These are phyloP conservation scores for Zaprionus taronus DNA, from an alignment of 1,140 invertebrate genomes.

Conservation along the genomic window DNA sequence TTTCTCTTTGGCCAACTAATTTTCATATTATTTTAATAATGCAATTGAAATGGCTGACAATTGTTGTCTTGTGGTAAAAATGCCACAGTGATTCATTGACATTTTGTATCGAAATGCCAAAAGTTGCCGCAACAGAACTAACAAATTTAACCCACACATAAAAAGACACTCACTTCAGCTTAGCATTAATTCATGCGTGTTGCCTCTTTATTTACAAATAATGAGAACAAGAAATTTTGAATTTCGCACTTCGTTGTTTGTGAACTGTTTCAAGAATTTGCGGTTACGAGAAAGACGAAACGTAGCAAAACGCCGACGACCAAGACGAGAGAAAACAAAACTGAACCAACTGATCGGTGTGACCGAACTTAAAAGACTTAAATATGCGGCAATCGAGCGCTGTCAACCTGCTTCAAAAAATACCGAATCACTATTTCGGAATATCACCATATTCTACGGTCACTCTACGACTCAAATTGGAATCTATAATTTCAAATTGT, in stretches of 20 bases:
- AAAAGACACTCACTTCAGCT: conserved; percentile 52
- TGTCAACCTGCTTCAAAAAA: conserved; percentile 13
- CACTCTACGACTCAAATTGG: background rate
- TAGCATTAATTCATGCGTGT: conserved; percentile 46
- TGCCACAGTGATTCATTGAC: conserved; percentile 62
- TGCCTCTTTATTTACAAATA: conserved; percentile 26
- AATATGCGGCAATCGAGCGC: background rate
- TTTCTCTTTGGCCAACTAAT: background rate
- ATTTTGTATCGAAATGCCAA: conserved; percentile 59
- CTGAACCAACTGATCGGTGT: conserved; percentile 42
- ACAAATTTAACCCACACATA: conserved; percentile 45
- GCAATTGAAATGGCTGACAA: conserved; percentile 27
- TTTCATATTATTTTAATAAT: conserved; percentile 15
- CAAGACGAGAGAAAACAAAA: conserved; percentile 53
- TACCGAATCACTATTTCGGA: background rate
- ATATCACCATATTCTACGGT: background rate
- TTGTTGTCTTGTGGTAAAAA: conserved; percentile 24
- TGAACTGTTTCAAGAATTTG: conserved; percentile 48
- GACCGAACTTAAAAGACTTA: conserved; percentile 21
- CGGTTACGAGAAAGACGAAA: conserved; percentile 50
- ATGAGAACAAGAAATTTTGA: conserved; percentile 53
- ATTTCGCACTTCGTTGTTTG: conserved; percentile 49
- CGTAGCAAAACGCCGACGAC: conserved; percentile 55
- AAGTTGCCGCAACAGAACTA: conserved; percentile 51
- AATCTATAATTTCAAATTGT: background rate